Evolutionary conservation across 2,888 invertebrate species (phyloP).

Genomic region (Augochlorella aurata): DNA sequence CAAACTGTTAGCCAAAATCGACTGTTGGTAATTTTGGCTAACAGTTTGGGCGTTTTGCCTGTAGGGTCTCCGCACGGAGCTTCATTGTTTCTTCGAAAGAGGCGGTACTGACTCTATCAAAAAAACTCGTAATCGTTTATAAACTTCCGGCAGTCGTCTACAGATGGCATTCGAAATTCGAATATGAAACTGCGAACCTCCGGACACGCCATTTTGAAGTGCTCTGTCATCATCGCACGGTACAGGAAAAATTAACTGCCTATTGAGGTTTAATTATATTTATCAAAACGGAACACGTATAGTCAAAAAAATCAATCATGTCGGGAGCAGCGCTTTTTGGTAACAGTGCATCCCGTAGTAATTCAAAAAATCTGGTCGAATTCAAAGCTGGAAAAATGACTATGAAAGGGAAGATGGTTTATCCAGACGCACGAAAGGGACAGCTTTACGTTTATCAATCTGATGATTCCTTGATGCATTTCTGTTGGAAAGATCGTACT

Average conservation of each 20-base stretch:
- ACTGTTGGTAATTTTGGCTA: no score
- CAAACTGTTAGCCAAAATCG: not conserved
- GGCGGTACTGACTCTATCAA: no score
- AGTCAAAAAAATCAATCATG: constrained; percentile 65
- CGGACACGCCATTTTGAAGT: constrained; percentile 68
- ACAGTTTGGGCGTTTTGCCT: no score
- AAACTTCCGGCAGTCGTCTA: not conserved
- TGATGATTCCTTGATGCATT: constrained; percentile 98
- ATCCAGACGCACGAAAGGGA: constrained; percentile 97
- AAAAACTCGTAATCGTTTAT: not conserved
- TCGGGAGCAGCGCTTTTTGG: constrained; percentile 89
- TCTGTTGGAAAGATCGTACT: constrained; percentile 99
- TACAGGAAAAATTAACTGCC: constrained; percentile 51
- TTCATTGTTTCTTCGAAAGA: no score
- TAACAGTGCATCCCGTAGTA: constrained; percentile 88
- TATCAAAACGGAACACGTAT: constrained; percentile 32
- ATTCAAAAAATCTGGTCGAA: constrained; percentile 95
- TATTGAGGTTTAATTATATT: constrained; percentile 36
- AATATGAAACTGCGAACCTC: constrained; percentile 28
- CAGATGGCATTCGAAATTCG: constrained; percentile 6
- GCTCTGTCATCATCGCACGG: constrained; percentile 70
- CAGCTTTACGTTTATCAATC: constrained; percentile 97
- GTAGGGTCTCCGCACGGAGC: no score
- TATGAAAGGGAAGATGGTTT: constrained; percentile 95
- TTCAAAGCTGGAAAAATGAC: constrained; percentile 98